Base-by-base conservation (phyloP, 2,888 invertebrate genomes). In the Cacoxenus indagator region DNA sequence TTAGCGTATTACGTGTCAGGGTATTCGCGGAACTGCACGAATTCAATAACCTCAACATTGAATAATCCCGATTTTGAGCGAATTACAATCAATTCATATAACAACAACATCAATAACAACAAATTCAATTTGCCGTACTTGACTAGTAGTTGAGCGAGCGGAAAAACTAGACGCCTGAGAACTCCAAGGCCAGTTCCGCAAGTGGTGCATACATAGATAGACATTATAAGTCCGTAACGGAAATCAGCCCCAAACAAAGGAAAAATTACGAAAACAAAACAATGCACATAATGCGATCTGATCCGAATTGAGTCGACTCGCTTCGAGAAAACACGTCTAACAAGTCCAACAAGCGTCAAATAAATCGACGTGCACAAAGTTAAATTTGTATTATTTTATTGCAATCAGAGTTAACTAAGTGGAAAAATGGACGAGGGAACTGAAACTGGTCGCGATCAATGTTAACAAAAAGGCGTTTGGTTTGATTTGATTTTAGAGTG, bases 171-270 rank as follows among this genome's bases (percentile, higher is more conserved):
- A 37, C 14, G 37, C 37, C 37, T 37, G 37, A 37, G 37, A 37
- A 55, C 67, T 14, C 48, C 78, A 75, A 80, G 80, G 80, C 73
- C 71, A 80, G 82, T 80, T 80, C 80, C 83, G 83, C 71, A 71
- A 71, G 68, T 45, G 73, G 67, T 74, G 73, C 73, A 77, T 72
- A 74, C 73, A 65, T 75, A 77, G n/a, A n/a, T n/a, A n/a, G n/a
- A n/a, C n/a, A n/a, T n/a, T n/a, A 79, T 81, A 73, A 77, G 79
- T 81, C 81, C 68, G 72, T 55, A 76, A 74, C 77, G 80, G 83
- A 80, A 80, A 76, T 83, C 74, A 73, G 46, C 48, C 8, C 17
- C 14, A 29, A 27, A 51, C 46, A 51, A 65, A 51, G 51, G 27
- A 8, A 37, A 37, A 8, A 37, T 11, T 11, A 31, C 8, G 14